Percentiles rank a stretch among this genome's conserved stretches.
phyloP scores from a whole-genome alignment of 2,113 vertebrate genomes.

The Bucco capensis region DNA sequence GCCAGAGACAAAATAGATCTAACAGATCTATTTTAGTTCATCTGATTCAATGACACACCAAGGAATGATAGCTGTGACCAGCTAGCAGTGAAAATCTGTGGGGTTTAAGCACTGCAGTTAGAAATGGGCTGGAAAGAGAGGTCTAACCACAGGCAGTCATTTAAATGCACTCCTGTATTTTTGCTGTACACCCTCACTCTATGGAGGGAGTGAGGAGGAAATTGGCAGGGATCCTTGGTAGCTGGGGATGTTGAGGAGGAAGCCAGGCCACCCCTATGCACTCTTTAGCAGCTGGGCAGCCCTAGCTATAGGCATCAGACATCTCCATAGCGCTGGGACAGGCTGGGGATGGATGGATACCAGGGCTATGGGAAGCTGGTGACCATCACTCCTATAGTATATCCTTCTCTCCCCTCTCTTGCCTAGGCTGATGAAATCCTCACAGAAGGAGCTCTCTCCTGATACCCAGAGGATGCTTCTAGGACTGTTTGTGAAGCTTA shows the following conservation, averaged over 20 bases:
- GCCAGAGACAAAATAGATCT: conserved; percentile 48
- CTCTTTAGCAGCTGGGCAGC: background rate
- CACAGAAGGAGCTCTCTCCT: background rate
- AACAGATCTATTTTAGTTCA: conserved; percentile 21
- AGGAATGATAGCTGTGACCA: background rate
- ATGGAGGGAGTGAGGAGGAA: background rate
- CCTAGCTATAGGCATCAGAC: background rate
- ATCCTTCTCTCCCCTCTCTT: background rate
- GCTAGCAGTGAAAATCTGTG: background rate
- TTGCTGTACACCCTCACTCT: accelerated
- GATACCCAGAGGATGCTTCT: accelerated
- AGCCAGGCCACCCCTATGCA: background rate
- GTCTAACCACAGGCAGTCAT: background rate
- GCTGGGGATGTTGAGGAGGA: background rate
- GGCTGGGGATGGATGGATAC: accelerated
- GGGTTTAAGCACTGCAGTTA: background rate
- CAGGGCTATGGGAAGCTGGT: background rate
- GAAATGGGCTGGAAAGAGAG: background rate
- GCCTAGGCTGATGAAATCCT: background rate
- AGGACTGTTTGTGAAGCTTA: background rate
- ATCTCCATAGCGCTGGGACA: accelerated
- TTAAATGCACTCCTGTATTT: background rate
- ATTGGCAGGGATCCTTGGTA: background rate
- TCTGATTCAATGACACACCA: conserved; percentile 24
- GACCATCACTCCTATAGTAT: background rate